Percentiles rank a stretch among this genome's conserved stretches.
Evolutionary conservation across 2,888 invertebrate genomes (phyloP).

Genomic region (Ectemnius continuus): DNA sequence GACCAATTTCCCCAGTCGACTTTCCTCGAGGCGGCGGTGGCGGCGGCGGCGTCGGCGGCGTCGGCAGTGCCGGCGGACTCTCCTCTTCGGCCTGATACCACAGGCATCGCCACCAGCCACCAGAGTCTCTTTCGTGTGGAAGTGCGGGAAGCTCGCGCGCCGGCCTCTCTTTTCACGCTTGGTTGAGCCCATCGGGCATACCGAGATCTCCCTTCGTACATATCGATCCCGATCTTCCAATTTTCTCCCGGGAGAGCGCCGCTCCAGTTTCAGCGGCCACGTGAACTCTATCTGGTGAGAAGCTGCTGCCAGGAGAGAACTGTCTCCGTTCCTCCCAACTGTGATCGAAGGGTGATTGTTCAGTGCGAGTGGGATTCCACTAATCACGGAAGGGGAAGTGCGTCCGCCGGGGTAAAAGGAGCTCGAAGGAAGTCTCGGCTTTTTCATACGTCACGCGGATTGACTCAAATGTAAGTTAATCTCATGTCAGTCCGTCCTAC

Average conservation of each 20-base stretch:
- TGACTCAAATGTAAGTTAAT: too few species aligned
- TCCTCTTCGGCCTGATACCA: constrained; percentile 44
- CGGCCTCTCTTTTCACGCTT: too few species aligned
- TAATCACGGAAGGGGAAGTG: constrained; percentile 1
- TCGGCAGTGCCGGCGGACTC: background rate
- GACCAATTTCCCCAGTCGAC: constrained; percentile 64
- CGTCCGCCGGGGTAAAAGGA: background rate
- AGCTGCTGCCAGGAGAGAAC: too few species aligned
- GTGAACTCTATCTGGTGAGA: too few species aligned
- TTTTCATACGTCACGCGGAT: too few species aligned
- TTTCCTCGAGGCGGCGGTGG: constrained; percentile 53
- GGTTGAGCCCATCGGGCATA: too few species aligned
- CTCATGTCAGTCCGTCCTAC: too few species aligned
- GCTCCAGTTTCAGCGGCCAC: background rate
- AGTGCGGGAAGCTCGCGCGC: too few species aligned
- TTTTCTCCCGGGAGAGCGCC: background rate
- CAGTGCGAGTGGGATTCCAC: constrained; percentile 1
- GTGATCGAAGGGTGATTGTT: background rate
- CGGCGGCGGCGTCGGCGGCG: constrained; percentile 10
- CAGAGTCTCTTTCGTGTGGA: background rate
- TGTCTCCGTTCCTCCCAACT: too few species aligned
- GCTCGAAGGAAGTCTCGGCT: background rate
- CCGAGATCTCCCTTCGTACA: too few species aligned
- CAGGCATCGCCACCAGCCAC: background rate
- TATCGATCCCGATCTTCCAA: too few species aligned